Base-by-base conservation (phyloP, 2,888 invertebrate species). In the Ischnura elegans region DNA sequence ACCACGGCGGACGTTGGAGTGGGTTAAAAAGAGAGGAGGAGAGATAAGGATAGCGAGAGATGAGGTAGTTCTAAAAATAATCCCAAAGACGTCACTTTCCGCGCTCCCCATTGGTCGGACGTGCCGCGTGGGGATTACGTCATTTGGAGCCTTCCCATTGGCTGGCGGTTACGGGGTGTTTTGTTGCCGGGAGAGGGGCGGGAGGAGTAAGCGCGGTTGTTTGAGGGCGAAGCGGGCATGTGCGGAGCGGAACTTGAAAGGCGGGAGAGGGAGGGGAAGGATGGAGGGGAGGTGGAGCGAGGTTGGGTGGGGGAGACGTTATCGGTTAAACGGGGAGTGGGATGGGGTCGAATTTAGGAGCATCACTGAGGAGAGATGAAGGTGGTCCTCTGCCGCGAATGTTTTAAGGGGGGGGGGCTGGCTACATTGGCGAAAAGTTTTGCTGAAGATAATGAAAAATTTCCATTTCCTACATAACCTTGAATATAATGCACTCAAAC, bases 201-300 rank as follows among this genome's bases (percentile, higher is more conserved):
- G 47, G 47, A 5, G 47, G 47, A 13, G 0, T 13, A 19, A 19
- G 8, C 2, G 51, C 4, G 51, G 46, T 16, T 1, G 13, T 13
- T 2, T 29, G 42, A 61, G 86, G 86, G 86, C 86, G 46, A 86
- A 86, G 86, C 21, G 86, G 86, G 86, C 86, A 86, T 46, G 86
- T 46, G 46, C 86, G 45, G 86, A 86, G 86, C 86, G 86, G 86
- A 86, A 86, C 86, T 86, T 45, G 86, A 21, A 46, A 85, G 85
- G 85, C 42, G 43, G 85, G 42, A 6, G 25, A 10, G 46, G 45
- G 45, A 45, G 86, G 46, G 43, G 61, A n/a, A 6, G n/a, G 61
- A 25, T 3, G n/a, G 25, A 45, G 45, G 16, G 42, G 36, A 19
- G 29, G 42, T 42, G 13, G 36, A 36, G 19, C 13, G 36, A 21